Conservation (phyloP, 2,888 invertebrate species). For the Zonitis immaculata region DNA sequence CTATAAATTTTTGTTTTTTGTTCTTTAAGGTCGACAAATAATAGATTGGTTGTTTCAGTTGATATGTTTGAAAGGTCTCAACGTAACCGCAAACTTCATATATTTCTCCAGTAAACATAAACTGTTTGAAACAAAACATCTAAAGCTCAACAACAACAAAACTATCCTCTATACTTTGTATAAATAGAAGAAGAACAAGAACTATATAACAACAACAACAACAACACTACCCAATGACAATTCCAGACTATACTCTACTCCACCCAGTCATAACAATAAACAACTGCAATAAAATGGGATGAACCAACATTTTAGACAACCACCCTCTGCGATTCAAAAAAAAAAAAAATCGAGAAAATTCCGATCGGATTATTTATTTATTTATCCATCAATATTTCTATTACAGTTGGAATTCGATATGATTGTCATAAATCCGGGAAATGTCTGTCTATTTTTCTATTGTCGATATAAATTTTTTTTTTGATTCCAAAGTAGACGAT, state of each 20-base stretch:
- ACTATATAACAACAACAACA: neutral
- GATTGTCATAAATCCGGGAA: neutral
- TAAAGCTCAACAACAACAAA: neutral
- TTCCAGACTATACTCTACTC: slow-evolving; percentile 3
- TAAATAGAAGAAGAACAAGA: neutral
- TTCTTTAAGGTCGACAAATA: too few relatives aligned
- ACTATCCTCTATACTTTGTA: neutral
- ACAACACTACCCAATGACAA: neutral
- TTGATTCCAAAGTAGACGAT: neutral
- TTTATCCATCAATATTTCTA: neutral
- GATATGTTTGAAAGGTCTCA: neutral
- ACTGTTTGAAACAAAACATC: neutral
- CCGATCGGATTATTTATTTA: too few relatives aligned
- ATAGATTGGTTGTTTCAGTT: neutral
- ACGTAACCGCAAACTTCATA: neutral
- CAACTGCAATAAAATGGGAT: slow-evolving; percentile 7
- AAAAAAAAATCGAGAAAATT: too few relatives aligned
- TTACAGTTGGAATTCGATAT: neutral
- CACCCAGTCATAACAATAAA: slow-evolving; percentile 25
- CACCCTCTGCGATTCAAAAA: too few relatives aligned
- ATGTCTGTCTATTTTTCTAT: neutral
- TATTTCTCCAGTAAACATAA: neutral
- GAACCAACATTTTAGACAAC: too few relatives aligned
- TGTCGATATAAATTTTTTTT: too few relatives aligned
- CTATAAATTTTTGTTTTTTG: too few relatives aligned